Evolutionary conservation across 2,797 vertebrate species (phyloP).

Genomic region (Petrocephalus sullivani): DNA sequence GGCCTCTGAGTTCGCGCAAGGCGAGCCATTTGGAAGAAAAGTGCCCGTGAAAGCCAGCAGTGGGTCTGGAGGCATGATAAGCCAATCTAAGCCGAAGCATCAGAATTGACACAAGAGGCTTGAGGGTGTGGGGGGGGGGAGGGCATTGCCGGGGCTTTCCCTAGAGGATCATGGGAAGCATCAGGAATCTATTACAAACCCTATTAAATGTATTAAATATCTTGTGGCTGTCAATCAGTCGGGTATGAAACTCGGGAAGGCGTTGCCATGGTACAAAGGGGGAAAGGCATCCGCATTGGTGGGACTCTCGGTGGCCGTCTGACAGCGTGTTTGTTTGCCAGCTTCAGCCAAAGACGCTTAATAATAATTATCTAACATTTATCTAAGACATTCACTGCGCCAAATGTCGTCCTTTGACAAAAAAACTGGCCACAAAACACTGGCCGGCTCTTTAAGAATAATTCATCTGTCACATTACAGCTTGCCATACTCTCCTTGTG

Average conservation of each 20-base stretch:
- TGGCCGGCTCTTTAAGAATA: neutral
- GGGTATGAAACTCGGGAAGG: constrained; percentile 37
- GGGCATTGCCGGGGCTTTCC: constrained; percentile 31
- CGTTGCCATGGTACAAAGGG: constrained; percentile 21
- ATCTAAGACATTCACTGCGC: neutral
- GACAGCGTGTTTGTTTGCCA: neutral
- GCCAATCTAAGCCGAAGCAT: constrained; percentile 36
- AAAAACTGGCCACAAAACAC: neutral
- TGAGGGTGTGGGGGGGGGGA: neutral
- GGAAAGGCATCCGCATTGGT: neutral
- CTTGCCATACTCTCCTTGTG: neutral
- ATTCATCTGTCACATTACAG: neutral
- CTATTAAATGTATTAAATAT: constrained; percentile 50
- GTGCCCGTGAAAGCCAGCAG: constrained; percentile 7
- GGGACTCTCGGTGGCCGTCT: neutral
- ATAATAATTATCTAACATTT: neutral
- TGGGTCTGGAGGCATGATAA: constrained; percentile 34
- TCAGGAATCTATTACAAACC: constrained; percentile 48
- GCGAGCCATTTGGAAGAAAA: constrained; percentile 7
- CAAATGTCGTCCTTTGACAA: neutral
- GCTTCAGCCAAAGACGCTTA: neutral
- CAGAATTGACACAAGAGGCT: constrained; percentile 38
- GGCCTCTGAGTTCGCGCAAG: neutral
- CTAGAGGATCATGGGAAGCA: constrained; percentile 40
- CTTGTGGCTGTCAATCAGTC: constrained; percentile 45